Conservation (phyloP, 30 jellyfish, hydroid and myxozoan genomes). For the Turritopsis rubra region DNA sequence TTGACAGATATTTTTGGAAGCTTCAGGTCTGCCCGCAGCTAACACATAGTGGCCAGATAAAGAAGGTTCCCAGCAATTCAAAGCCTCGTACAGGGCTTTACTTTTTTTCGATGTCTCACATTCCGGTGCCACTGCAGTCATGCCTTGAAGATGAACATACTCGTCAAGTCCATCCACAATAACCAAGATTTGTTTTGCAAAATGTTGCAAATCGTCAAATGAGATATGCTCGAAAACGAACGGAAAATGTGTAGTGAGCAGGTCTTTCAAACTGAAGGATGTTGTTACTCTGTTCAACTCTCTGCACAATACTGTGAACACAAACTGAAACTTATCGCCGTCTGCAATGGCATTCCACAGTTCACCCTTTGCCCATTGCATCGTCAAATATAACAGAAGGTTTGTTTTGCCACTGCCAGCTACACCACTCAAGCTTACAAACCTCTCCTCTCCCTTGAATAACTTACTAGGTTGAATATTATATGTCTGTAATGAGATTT, state of each 20-base stretch:
- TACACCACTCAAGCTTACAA: slow-evolving; percentile 8
- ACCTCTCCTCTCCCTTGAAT: background rate
- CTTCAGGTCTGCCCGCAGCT: slow-evolving; percentile 10
- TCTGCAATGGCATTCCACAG: background rate
- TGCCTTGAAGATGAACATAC: background rate
- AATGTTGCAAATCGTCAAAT: background rate
- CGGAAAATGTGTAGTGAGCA: background rate
- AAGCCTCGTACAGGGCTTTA: background rate
- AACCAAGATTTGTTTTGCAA: background rate
- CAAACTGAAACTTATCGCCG: slow-evolving; percentile 14
- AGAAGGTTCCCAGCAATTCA: background rate
- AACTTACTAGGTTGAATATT: background rate
- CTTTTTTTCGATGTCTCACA: background rate
- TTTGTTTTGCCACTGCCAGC: slow-evolving; percentile 44
- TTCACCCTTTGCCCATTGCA: slow-evolving; percentile 39
- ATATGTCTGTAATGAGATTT: background rate
- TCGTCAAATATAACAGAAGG: slow-evolving; percentile 14
- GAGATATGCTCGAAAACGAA: background rate
- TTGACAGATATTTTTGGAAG: background rate
- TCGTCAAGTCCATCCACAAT: slow-evolving; percentile 10
- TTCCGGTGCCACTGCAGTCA: background rate
- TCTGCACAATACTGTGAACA: slow-evolving; percentile 30
- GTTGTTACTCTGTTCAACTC: background rate
- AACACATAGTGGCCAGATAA: background rate
- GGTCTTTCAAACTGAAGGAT: background rate